These are phyloP conservation scores for Colletes collaris DNA, from an alignment of 2,888 invertebrate genomes.

Conservation along the genomic window DNA sequence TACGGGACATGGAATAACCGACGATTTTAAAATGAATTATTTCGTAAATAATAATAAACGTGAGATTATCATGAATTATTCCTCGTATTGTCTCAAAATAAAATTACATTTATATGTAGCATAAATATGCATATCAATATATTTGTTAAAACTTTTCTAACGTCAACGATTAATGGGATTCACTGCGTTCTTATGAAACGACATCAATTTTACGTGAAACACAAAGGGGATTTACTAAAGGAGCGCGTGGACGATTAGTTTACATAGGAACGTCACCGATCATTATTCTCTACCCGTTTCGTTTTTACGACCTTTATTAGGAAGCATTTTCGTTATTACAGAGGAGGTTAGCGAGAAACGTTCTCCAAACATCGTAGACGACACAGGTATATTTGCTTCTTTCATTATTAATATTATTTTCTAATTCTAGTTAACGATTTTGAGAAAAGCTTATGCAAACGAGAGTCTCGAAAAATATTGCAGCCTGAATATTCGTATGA, in stretches of 20 bases:
- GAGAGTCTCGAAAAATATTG: too few species aligned
- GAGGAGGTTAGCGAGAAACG: not conserved
- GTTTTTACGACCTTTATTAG: constrained; percentile 10
- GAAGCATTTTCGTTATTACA: constrained; percentile 3
- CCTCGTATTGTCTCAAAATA: too few species aligned
- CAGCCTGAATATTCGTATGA: too few species aligned
- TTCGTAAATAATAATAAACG: too few species aligned
- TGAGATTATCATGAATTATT: too few species aligned
- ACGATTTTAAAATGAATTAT: too few species aligned
- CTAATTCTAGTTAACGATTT: too few species aligned
- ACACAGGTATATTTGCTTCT: not conserved
- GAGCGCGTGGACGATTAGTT: constrained; percentile 41
- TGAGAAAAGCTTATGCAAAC: too few species aligned
- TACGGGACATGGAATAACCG: too few species aligned
- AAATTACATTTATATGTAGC: too few species aligned
- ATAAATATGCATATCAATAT: too few species aligned
- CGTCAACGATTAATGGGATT: not conserved
- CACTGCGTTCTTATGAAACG: not conserved
- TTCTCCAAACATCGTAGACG: not conserved
- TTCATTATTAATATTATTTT: too few species aligned
- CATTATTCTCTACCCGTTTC: not conserved
- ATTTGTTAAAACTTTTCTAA: constrained; percentile 7
- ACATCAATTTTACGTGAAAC: constrained; percentile 24
- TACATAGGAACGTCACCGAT: constrained; percentile 29
- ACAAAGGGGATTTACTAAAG: constrained; percentile 43